Percentiles rank a stretch among this genome's conserved stretches.
Evolutionary conservation across 2,113 vertebrate species (phyloP).

Genomic region (Actinemys pallida): DNA sequence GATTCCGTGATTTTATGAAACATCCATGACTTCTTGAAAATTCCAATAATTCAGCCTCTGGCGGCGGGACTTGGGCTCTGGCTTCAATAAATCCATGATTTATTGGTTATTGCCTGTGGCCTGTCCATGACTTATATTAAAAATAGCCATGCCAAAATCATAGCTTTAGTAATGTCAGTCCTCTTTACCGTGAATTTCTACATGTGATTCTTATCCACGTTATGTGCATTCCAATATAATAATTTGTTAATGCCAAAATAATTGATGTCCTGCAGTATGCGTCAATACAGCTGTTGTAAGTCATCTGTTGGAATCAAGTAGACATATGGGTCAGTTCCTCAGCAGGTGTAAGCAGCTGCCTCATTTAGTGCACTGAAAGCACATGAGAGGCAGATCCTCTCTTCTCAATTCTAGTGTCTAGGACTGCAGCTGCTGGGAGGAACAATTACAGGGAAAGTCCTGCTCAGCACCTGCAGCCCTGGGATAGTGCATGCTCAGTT

Average conservation of each 20-base stretch:
- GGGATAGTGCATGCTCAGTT: background rate
- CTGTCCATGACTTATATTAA: background rate
- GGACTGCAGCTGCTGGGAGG: background rate
- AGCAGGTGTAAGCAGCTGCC: background rate
- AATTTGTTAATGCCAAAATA: background rate
- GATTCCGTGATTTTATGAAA: background rate
- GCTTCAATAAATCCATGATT: background rate
- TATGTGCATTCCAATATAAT: background rate
- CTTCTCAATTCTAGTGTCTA: fast-evolving
- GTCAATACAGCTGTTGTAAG: no score
- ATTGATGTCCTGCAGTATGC: background rate
- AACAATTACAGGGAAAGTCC: background rate
- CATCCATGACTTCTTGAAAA: background rate
- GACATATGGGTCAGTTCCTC: no score
- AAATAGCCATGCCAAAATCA: background rate
- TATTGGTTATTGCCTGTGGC: background rate
- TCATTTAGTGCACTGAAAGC: fast-evolving
- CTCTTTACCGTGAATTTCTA: background rate
- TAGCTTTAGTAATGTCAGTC: background rate
- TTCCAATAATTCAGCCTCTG: background rate
- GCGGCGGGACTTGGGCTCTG: background rate
- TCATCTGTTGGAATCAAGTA: no score
- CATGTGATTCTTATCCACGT: background rate
- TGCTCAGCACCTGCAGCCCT: background rate
- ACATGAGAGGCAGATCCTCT: background rate